These are phyloP conservation scores for Torymus auratus DNA, from an alignment of 2,888 invertebrate genomes.

Conservation along the genomic window DNA sequence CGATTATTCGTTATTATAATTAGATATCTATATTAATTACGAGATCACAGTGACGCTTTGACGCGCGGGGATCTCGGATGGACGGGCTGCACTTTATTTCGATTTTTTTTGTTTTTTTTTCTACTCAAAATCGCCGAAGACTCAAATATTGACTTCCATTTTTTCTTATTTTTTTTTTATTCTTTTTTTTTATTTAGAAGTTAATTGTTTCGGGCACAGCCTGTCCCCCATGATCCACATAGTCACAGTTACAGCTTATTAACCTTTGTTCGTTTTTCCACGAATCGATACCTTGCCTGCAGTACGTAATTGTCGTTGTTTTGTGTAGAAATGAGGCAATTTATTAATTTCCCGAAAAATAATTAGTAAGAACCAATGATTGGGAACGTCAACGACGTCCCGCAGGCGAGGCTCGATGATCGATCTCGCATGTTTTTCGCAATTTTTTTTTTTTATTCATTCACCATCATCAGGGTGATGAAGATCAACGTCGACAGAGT, in stretches of 20 bases:
- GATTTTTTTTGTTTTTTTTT: conserved; percentile 29
- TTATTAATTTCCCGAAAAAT: neutral
- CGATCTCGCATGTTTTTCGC: conserved; percentile 55
- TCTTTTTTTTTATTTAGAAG: conserved; percentile 6
- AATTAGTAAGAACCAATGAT: no score
- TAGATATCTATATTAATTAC: conserved; percentile 76
- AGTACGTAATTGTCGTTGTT: conserved; percentile 34
- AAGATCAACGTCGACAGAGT: conserved; percentile 60
- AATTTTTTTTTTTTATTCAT: conserved; percentile 41
- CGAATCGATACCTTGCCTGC: conserved; percentile 39
- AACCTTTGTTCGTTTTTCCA: conserved; percentile 43
- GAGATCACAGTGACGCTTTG: conserved; percentile 77
- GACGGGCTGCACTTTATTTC: conserved; percentile 71
- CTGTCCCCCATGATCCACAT: conserved; percentile 76
- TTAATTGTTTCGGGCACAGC: conserved; percentile 65
- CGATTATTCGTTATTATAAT: conserved; percentile 74
- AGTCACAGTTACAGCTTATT: conserved; percentile 76
- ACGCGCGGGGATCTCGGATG: conserved; percentile 76
- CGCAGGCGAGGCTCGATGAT: conserved; percentile 46
- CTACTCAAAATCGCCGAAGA: neutral
- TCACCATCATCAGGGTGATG: conserved; percentile 46
- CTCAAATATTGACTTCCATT: conserved; percentile 9
- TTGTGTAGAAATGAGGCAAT: neutral
- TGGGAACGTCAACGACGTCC: conserved; percentile 36
- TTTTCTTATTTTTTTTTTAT: conserved; percentile 15